phyloP scores from a whole-genome alignment of 2,888 invertebrate genomes.

The Xestobium rufovillosum region DNA sequence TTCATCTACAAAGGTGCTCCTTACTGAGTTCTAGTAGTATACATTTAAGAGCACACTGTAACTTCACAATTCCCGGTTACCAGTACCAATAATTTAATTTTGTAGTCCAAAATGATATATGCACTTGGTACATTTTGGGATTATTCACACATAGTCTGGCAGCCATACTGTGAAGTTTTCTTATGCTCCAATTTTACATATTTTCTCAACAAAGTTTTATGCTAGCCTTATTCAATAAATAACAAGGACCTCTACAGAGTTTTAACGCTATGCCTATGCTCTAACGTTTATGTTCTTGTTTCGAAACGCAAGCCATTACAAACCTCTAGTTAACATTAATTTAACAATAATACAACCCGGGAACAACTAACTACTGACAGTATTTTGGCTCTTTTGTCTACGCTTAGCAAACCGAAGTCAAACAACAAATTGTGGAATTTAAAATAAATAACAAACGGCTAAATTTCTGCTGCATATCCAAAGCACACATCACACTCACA shows the following conservation, averaged over 20 bases:
- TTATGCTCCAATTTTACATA: conserved; percentile 27
- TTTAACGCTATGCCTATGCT: conserved; percentile 29
- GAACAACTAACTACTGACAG: conserved; percentile 27
- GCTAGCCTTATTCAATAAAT: conserved; percentile 40
- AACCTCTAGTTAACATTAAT: conserved; percentile 30
- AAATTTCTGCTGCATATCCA: no score
- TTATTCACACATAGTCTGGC: no score
- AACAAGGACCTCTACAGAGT: conserved; percentile 39
- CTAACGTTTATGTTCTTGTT: conserved; percentile 21
- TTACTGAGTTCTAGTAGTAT: conserved; percentile 27
- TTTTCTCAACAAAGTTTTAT: conserved; percentile 31
- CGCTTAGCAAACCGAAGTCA: no score
- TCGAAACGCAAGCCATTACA: conserved; percentile 27
- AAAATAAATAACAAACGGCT: no score
- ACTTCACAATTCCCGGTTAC: no score
- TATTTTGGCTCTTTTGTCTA: conserved; percentile 21
- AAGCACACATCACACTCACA: no score
- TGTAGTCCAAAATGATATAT: no score
- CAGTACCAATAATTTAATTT: no score
- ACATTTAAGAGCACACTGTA: no score
- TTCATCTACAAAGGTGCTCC: conserved; percentile 21
- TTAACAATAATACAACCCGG: conserved; percentile 29
- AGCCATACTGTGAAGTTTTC: no score
- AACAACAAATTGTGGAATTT: no score
- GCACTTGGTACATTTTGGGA: no score